Conservation (phyloP, 2,113 vertebrate genomes). For the Pelvicachromis taeniatus region DNA sequence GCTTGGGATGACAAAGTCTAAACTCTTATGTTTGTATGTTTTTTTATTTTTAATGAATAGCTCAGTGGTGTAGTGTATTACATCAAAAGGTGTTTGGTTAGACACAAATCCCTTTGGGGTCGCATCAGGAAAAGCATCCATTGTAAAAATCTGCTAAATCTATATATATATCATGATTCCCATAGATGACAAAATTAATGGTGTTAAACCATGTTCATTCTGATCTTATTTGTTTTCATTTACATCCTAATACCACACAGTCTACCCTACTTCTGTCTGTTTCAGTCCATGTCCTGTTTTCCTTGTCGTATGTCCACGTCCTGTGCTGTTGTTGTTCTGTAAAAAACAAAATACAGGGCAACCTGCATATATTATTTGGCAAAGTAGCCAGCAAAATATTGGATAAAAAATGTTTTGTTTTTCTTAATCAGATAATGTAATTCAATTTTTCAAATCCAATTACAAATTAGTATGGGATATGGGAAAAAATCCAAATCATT, state of each 20-base stretch:
- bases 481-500: neutral
- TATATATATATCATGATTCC: neutral
- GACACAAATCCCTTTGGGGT: neutral
- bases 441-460: neutral
- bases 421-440: neutral
- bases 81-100: neutral
- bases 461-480: neutral
- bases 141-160: neutral
- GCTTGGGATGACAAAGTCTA: neutral
- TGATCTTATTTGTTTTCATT: neutral
- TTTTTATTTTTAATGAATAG: neutral
- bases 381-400: neutral
- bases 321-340: neutral
- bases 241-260: neutral
- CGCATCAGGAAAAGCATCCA: neutral
- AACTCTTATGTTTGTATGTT: neutral
- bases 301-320: neutral
- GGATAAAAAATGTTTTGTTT: neutral
- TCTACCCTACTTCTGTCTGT: neutral
- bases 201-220: neutral
- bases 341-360: neutral
- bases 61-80: neutral
- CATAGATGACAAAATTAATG: neutral
- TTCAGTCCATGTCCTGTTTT: too few species aligned
- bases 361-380: neutral